phyloP scores from a whole-genome alignment of 2,888 invertebrate species.

The Pachliopta kotzebuea region DNA sequence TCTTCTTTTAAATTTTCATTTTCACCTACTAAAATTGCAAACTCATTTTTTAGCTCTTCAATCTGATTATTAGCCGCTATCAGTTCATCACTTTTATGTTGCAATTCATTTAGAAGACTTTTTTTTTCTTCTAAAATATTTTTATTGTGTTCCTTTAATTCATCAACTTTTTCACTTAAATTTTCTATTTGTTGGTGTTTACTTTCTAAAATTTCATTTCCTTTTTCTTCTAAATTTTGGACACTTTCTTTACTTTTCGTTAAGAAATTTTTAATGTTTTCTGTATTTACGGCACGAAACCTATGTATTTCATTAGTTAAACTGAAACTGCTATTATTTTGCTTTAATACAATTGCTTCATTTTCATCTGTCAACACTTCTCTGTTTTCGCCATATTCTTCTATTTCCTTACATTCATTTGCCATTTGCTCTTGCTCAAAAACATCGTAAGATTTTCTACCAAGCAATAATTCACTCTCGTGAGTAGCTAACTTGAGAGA shows the following conservation, averaged over 20 bases:
- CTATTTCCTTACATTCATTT: conserved; percentile 3
- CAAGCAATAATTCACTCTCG: conserved; percentile 58
- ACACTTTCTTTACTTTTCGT: conserved; percentile 49
- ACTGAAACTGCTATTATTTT: conserved; percentile 34
- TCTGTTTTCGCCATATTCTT: conserved; percentile 5
- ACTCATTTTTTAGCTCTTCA: conserved; percentile 46
- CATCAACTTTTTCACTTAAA: conserved; percentile 41
- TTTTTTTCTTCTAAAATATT: conserved; percentile 39
- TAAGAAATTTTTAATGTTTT: conserved; percentile 46
- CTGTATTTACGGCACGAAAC: conserved; percentile 47
- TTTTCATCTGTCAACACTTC: conserved; percentile 1
- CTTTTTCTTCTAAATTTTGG: conserved; percentile 47
- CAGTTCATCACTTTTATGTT: conserved; percentile 43
- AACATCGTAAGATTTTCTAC: conserved; percentile 50
- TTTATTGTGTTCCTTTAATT: conserved; percentile 42
- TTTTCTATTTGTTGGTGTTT: conserved; percentile 40
- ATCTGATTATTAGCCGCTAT: conserved; percentile 42
- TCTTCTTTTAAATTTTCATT: conserved; percentile 46
- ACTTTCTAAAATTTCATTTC: conserved; percentile 48
- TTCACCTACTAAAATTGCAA: conserved; percentile 40
- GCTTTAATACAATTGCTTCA: conserved; percentile 35
- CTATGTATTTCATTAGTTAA: conserved; percentile 46
- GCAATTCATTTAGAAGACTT: conserved; percentile 46
- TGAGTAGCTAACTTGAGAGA: conserved; percentile 50
- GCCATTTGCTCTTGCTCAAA: conserved; percentile 39